A percentile compares a stretch with the other conserved stretches of the same genome.
These are phyloP conservation scores for Creontiades dilutus DNA, from an alignment of 2,888 invertebrate genomes.

Conservation along the genomic window DNA sequence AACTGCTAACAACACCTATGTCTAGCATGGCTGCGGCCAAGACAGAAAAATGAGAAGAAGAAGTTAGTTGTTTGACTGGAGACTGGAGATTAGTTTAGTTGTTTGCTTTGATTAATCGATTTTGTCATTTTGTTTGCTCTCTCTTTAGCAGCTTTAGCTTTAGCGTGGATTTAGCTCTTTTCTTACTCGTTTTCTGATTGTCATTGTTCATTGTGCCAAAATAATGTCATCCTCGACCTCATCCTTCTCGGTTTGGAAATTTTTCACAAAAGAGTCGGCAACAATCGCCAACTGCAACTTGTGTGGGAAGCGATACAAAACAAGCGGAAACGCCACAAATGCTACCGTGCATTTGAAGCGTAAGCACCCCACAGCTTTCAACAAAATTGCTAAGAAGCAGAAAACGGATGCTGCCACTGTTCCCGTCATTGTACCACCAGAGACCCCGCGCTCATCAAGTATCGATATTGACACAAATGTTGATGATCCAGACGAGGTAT, in stretches of 20 bases:
- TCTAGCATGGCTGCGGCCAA: neutral
- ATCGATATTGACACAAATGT: neutral
- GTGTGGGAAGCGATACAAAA: conserved; percentile 27
- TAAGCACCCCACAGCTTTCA: neutral
- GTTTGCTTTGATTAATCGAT: neutral
- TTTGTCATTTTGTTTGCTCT: neutral
- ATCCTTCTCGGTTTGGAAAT: conserved; percentile 5
- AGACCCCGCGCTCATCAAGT: neutral
- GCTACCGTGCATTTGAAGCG: conserved; percentile 19
- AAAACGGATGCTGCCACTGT: no score
- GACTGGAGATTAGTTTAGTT: neutral
- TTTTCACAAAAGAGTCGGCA: conserved; percentile 5
- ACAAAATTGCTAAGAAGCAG: no score
- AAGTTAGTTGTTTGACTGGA: neutral
- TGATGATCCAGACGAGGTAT: neutral
- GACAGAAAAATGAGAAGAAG: conserved; percentile 5
- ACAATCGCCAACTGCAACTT: neutral
- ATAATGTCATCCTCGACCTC: neutral
- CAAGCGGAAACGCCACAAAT: conserved; percentile 35
- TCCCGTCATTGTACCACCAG: no score
- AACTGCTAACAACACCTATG: no score
- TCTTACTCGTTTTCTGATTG: neutral
- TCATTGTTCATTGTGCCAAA: no score
- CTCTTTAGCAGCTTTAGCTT: neutral
- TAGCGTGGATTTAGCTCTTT: neutral